Percentiles rank a stretch among this genome's conserved stretches.
Conservation (phyloP, 35 echinoderm and acorn worm genomes). For the Anneissia japonica region DNA sequence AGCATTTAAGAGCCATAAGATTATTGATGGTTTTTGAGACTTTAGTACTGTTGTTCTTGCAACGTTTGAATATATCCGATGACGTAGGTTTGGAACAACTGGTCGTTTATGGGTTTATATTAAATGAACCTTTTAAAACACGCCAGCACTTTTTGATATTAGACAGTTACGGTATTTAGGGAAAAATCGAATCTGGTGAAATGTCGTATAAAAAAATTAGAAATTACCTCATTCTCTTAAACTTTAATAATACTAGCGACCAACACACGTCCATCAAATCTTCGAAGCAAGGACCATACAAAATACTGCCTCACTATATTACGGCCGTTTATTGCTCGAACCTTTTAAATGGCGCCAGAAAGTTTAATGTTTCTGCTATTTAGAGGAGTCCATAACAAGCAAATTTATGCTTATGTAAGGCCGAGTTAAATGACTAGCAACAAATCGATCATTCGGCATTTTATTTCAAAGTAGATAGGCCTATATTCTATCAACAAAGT, state of each 20-base stretch:
- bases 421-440: not conserved
- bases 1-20: no score
- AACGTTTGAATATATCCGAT: no score
- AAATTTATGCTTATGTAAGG: not conserved
- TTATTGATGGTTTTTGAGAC: no score
- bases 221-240: not conserved
- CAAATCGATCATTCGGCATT: not conserved
- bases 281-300: not conserved
- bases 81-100: no score
- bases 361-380: conserved; percentile 1
- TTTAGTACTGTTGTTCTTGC: no score
- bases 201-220: not conserved
- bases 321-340: not conserved
- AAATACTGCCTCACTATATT: not conserved
- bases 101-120: no score
- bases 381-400: not conserved
- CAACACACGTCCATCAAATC: not conserved
- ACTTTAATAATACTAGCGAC: not conserved
- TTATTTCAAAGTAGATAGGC: not conserved
- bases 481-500: not conserved
- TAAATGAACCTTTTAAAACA: no score
- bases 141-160: no score
- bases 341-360: not conserved
- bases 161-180: no score
- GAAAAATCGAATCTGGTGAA: no score